Conservation (phyloP, 2,888 invertebrate species). For the Cepaea hortensis region DNA sequence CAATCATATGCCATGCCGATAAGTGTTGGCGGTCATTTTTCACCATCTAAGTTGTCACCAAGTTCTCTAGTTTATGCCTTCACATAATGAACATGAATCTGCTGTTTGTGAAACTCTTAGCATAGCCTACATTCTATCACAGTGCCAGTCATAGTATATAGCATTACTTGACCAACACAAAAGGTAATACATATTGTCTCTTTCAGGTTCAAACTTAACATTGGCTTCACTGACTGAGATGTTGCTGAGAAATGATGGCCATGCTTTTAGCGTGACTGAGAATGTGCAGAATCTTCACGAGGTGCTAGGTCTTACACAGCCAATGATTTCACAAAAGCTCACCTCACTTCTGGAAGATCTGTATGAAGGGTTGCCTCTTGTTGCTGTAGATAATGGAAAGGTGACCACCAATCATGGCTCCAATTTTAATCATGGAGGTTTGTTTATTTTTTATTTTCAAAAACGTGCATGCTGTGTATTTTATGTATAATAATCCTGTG, state of each 20-base stretch:
- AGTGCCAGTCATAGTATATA: too few species aligned
- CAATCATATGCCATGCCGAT: too few species aligned
- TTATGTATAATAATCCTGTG: background rate
- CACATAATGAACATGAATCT: too few species aligned
- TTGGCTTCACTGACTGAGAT: conserved; percentile 44
- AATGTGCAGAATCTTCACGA: conserved; percentile 50
- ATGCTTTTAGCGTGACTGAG: conserved; percentile 51
- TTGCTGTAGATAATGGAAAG: conserved; percentile 50
- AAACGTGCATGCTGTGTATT: background rate
- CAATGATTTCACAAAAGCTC: conserved; percentile 24
- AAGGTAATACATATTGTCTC: background rate
- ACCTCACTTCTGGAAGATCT: conserved; percentile 45
- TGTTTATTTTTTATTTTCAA: background rate
- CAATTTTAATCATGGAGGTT: conserved; percentile 46
- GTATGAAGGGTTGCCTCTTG: conserved; percentile 53
- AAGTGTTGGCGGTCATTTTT: too few species aligned
- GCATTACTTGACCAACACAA: too few species aligned
- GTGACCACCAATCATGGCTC: conserved; percentile 46
- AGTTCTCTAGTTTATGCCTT: too few species aligned
- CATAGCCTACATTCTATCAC: too few species aligned
- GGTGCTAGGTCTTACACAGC: conserved; percentile 35
- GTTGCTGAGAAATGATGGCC: conserved; percentile 49
- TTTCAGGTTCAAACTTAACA: conserved; percentile 35
- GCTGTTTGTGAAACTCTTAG: too few species aligned
- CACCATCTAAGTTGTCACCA: too few species aligned